A percentile compares a stretch with the other conserved stretches of the same genome.
phyloP scores from a whole-genome alignment of 1,140 invertebrate species.

The Drusus annulatus region DNA sequence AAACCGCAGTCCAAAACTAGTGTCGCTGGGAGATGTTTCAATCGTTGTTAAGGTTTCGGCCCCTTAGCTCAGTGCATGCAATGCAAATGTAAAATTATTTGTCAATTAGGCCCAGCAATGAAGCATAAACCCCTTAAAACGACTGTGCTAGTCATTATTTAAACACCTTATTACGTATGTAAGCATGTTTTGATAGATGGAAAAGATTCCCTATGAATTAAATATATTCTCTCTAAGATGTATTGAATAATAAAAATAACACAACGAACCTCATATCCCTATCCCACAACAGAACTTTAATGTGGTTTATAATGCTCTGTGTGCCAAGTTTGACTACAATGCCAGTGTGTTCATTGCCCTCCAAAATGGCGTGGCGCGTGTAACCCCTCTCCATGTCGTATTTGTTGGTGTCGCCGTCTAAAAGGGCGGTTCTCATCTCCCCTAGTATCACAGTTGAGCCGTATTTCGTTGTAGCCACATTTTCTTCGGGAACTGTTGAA shows the following conservation, averaged over 20 bases:
- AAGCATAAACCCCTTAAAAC: no score
- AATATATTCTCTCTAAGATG: not conserved
- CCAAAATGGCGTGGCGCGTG: conserved; percentile 93
- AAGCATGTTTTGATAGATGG: no score
- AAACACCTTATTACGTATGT: no score
- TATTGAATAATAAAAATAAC: no score
- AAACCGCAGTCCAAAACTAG: no score
- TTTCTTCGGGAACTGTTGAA: conserved; percentile 87
- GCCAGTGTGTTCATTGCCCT: conserved; percentile 78
- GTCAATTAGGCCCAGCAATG: no score
- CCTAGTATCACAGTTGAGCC: conserved; percentile 89
- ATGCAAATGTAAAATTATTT: no score
- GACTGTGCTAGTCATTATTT: no score
- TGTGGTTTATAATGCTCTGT: conserved; percentile 94
- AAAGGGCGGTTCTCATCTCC: conserved; percentile 87
- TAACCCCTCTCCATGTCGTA: conserved; percentile 96
- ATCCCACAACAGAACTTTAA: conserved; percentile 95
- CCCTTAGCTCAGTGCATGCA: no score
- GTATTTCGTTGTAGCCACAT: conserved; percentile 85
- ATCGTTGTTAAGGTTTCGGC: no score
- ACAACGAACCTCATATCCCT: conserved; percentile 88
- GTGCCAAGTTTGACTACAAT: conserved; percentile 91
- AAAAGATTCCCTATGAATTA: no score
- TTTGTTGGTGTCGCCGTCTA: conserved; percentile 89
- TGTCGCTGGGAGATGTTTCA: no score